Evolutionary conservation across 1,140 invertebrate species (phyloP).

Genomic region (Zophobas atratus): DNA sequence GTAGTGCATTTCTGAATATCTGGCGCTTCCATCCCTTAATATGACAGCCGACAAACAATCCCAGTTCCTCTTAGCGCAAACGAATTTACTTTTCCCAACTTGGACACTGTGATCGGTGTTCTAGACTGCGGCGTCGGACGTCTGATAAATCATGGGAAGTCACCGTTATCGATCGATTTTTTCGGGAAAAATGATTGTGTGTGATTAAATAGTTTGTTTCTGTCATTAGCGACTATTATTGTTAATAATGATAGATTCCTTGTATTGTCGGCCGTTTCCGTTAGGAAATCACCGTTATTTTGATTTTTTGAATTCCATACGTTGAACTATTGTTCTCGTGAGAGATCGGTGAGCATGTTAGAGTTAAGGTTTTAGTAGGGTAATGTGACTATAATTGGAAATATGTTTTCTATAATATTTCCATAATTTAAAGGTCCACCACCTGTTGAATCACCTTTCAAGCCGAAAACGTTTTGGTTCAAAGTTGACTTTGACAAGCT

Average conservation of each 20-base stretch:
- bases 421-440: too few species aligned
- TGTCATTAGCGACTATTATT: background rate
- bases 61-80: background rate
- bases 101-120: constrained; percentile 7
- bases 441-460: too few species aligned
- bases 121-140: background rate
- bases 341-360: background rate
- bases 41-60: constrained; percentile 6
- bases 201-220: background rate
- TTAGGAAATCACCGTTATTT: constrained; percentile 14
- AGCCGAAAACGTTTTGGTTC: too few species aligned
- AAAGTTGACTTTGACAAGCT: too few species aligned
- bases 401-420: too few species aligned
- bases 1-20: background rate
- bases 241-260: constrained; percentile 5
- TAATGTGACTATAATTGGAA: too few species aligned
- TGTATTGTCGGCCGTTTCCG: constrained; percentile 1
- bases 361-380: too few species aligned
- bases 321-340: constrained; percentile 18
- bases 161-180: background rate
- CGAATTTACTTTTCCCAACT: constrained; percentile 6
- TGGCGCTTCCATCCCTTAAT: constrained; percentile 1
- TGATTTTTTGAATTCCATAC: constrained; percentile 18
- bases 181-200: background rate
- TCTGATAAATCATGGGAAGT: constrained; percentile 8